Conservation (phyloP, 2,888 invertebrate genomes). For the Ethmia dodecea region DNA sequence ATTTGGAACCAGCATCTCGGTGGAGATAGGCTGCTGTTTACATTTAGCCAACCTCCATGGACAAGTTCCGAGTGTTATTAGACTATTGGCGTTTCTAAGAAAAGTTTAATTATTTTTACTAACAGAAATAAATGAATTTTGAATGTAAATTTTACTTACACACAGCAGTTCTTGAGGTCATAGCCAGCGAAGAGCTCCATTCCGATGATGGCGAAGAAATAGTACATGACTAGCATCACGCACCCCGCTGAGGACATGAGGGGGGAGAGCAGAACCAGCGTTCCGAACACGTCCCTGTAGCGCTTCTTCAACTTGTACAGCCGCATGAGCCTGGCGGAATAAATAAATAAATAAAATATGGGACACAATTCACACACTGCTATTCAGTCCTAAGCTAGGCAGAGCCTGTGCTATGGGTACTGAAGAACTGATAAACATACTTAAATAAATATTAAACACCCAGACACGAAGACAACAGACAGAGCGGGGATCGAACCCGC, state of each 20-base stretch:
- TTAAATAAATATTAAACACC: no score
- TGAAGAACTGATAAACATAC: no score
- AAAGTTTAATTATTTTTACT: no score
- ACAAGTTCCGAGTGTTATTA: no score
- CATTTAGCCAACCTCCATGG: no score
- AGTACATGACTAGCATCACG: constrained; percentile 90
- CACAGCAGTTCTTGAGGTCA: constrained; percentile 88
- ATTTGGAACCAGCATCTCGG: no score
- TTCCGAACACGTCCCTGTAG: constrained; percentile 90
- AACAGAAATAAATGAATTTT: no score
- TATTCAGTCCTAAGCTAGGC: neutral
- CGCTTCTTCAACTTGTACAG: constrained; percentile 89
- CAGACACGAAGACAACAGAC: no score
- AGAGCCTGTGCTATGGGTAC: no score
- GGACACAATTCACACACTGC: neutral
- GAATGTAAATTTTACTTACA: constrained; percentile 80
- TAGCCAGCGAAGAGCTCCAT: constrained; percentile 90
- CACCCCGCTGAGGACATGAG: constrained; percentile 90
- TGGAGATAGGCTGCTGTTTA: no score
- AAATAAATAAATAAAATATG: neutral
- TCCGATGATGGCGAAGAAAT: constrained; percentile 92
- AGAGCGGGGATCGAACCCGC: no score
- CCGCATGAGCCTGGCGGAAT: constrained; percentile 69
- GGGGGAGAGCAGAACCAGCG: constrained; percentile 87
- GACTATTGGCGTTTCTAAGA: no score